Base-by-base conservation (phyloP, 1,140 invertebrate genomes). In the Drosophila asahinai region DNA sequence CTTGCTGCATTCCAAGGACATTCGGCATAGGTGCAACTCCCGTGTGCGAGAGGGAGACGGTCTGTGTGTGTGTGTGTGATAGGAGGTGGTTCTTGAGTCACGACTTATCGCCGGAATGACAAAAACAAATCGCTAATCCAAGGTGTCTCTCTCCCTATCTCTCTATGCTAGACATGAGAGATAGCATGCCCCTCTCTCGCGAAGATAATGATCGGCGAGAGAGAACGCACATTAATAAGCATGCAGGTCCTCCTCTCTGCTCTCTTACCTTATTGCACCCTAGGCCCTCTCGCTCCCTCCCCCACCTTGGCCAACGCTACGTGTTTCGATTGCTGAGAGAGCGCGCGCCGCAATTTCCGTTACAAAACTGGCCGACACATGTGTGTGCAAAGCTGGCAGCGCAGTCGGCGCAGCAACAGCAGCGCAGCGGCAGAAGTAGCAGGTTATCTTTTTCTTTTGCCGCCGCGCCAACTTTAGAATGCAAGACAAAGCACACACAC, bases 321-420 rank as follows among this genome's bases (percentile, higher is more conserved):
- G 81, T 87, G 84, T 61, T 78, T 78, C 65, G 77, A 75, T 71
- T 90, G 52, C 64, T 64, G 65, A 71, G 59, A 78, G 73, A 17
- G 57, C 17, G 38, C 17, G 38, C 36, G 42, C 59, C 64, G 30
- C 74, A 90, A 90, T 89, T 89, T 89, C 84, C 84, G 84, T 89
- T 89, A 90, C 84, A 87, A 89, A 87, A 78, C 81, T 90, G 86
- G 75, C 78, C 78, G 73, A 78, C 74, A 76, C 78, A 81, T 71
- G 60, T 68, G 75, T 70, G 47, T 64, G 64, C 59, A 33, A 61
- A 52, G 70, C 19, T 62, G 19, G 59, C 58, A 22, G 63, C 63
- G 63, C 19, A 66, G 54, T 57, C 33, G 17, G 33, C 52, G 40
- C 15, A 38, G 36, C 14, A 12, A 15, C 40, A 38, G 17, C 52